A percentile compares a stretch with the other conserved stretches of the same genome.
Conservation (phyloP, 2,888 invertebrate species). For the Hydroisotoma schaefferi region DNA sequence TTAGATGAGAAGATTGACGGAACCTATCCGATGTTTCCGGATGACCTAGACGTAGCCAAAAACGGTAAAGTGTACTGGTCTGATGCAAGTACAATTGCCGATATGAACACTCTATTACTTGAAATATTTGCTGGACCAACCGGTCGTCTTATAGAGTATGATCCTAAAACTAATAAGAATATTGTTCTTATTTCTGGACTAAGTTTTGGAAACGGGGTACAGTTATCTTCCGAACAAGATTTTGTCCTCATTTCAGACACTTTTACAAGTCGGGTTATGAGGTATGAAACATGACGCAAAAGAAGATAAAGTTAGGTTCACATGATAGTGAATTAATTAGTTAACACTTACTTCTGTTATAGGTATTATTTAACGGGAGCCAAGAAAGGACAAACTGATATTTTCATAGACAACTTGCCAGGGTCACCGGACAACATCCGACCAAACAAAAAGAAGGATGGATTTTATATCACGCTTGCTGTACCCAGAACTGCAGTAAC, state of each 20-base stretch:
- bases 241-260: conserved; percentile 78
- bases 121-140: conserved; percentile 28
- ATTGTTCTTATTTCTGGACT: conserved; percentile 71
- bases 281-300: conserved; percentile 51
- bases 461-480: conserved; percentile 64
- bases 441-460: conserved; percentile 61
- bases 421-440: conserved; percentile 67
- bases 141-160: conserved; percentile 72
- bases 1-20: conserved; percentile 64
- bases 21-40: conserved; percentile 63
- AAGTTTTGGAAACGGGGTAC: conserved; percentile 84
- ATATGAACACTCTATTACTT: conserved; percentile 55
- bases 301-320: background rate
- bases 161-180: conserved; percentile 71
- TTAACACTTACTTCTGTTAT: conserved; percentile 5
- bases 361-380: conserved; percentile 73
- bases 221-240: conserved; percentile 73
- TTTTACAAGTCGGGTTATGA: conserved; percentile 62
- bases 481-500: conserved; percentile 54
- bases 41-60: conserved; percentile 68
- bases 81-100: conserved; percentile 72
- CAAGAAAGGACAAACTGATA: conserved; percentile 72
- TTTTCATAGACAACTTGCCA: conserved; percentile 77
- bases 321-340: conserved; percentile 47
- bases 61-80: conserved; percentile 86